Conservation (phyloP, 2,113 vertebrate species). For the Leptobrachium ailaonicum region DNA sequence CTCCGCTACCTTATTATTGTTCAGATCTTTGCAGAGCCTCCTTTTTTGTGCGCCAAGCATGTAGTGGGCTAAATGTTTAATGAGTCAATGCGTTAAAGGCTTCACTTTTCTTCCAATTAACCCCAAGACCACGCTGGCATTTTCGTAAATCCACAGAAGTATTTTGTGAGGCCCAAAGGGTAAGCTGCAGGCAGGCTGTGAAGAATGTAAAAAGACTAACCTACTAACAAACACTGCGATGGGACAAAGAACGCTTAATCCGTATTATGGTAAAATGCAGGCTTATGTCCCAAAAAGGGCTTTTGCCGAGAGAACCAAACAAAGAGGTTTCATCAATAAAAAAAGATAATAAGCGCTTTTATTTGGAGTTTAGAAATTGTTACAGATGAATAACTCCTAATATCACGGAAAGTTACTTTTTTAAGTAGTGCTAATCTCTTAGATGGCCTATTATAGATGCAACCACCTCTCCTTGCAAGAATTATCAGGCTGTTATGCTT, state of each 20-base stretch:
- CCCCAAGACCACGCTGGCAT: slow-evolving; percentile 85
- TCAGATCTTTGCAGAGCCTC: slow-evolving; percentile 66
- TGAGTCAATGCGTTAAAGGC: slow-evolving; percentile 86
- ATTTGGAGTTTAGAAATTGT: slow-evolving; percentile 82
- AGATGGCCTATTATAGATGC: slow-evolving; percentile 23
- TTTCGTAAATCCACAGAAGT: slow-evolving; percentile 94
- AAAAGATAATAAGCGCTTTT: slow-evolving; percentile 71
- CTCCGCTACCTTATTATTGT: slow-evolving; percentile 71
- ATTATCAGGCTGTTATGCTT: too few species aligned
- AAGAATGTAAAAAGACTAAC: slow-evolving; percentile 93
- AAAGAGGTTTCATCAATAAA: slow-evolving; percentile 79
- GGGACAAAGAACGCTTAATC: slow-evolving; percentile 90
- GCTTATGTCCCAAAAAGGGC: slow-evolving; percentile 89
- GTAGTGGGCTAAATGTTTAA: slow-evolving; percentile 88
- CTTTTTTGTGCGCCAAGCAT: slow-evolving; percentile 66
- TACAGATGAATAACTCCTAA: slow-evolving; percentile 81
- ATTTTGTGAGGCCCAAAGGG: slow-evolving; percentile 89
- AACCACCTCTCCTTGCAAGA: slow-evolving; percentile 8
- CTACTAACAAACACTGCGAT: slow-evolving; percentile 90
- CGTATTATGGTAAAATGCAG: slow-evolving; percentile 95
- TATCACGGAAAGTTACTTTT: slow-evolving; percentile 76
- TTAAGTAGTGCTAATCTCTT: slow-evolving; percentile 83
- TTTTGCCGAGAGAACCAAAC: slow-evolving; percentile 81
- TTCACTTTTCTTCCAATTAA: slow-evolving; percentile 96
- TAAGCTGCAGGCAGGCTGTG: slow-evolving; percentile 85